phyloP scores from a whole-genome alignment of 2,113 vertebrate species.

The Crotophaga sulcirostris region DNA sequence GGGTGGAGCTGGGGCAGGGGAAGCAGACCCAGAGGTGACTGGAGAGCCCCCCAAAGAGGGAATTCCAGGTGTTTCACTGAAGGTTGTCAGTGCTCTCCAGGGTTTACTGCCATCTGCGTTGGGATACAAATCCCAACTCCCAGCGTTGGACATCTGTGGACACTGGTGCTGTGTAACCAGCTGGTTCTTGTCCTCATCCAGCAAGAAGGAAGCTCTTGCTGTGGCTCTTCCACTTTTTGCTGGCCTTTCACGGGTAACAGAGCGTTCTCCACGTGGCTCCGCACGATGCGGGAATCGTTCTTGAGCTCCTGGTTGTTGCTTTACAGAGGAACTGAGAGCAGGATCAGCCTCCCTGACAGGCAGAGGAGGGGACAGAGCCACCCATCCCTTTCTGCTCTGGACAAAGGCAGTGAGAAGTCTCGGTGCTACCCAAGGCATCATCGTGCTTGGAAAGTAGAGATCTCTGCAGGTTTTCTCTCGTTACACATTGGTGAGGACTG shows the following conservation, averaged over 20 bases:
- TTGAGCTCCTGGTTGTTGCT: not conserved
- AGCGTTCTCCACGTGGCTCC: not conserved
- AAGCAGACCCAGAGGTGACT: not conserved
- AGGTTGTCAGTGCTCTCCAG: not conserved
- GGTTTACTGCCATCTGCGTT: not conserved
- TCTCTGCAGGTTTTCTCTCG: not conserved
- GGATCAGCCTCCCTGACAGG: not conserved
- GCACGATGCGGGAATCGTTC: fast-evolving
- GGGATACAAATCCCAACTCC: not conserved
- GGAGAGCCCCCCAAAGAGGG: not conserved
- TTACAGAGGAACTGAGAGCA: not conserved
- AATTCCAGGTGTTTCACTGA: not conserved
- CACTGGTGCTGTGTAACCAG: not conserved
- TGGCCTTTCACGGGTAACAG: too few relatives aligned
- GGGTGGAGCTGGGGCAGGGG: not conserved
- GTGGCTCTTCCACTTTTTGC: too few relatives aligned
- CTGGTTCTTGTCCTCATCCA: not conserved
- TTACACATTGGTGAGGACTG: fast-evolving
- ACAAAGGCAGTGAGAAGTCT: too few relatives aligned
- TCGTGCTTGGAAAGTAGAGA: too few relatives aligned
- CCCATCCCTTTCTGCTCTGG: not conserved
- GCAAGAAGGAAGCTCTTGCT: not conserved
- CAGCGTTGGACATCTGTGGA: not conserved
- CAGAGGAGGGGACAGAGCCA: not conserved
- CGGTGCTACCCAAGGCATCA: too few relatives aligned